Evolutionary conservation across 2,113 vertebrate genomes (phyloP).

Genomic region (Trematomus loennbergii): DNA sequence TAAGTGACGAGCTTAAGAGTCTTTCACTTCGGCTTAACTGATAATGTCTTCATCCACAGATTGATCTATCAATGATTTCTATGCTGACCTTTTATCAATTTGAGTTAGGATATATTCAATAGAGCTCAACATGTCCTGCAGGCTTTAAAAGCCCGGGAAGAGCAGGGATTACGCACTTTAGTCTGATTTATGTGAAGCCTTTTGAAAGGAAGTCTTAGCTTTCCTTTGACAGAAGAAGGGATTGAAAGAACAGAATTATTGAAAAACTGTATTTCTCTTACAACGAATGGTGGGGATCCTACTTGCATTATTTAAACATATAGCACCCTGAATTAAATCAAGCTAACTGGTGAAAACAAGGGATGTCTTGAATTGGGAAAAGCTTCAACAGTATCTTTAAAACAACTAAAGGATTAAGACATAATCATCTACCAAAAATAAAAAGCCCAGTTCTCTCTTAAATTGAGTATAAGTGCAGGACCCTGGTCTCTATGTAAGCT

Average conservation of each 20-base stretch:
- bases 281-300: too few species aligned
- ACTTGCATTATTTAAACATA: not conserved
- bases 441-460: not conserved
- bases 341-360: not conserved
- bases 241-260: not conserved
- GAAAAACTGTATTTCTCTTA: too few species aligned
- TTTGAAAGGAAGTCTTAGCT: not conserved
- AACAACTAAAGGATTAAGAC: not conserved
- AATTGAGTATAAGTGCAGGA: not conserved
- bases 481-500: too few species aligned
- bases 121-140: too few species aligned
- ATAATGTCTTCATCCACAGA: too few species aligned
- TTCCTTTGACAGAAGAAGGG: not conserved
- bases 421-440: not conserved
- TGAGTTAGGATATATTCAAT: too few species aligned
- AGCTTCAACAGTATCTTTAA: constrained; percentile 1
- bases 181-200: not conserved
- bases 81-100: too few species aligned
- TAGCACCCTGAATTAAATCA: not conserved
- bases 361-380: not conserved
- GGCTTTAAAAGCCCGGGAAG: too few species aligned
- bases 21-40: too few species aligned
- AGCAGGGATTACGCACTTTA: too few species aligned
- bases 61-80: too few species aligned
- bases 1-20: too few species aligned